Evolutionary conservation across 2,888 invertebrate species (phyloP).

Genomic region (Phasia obesa): DNA sequence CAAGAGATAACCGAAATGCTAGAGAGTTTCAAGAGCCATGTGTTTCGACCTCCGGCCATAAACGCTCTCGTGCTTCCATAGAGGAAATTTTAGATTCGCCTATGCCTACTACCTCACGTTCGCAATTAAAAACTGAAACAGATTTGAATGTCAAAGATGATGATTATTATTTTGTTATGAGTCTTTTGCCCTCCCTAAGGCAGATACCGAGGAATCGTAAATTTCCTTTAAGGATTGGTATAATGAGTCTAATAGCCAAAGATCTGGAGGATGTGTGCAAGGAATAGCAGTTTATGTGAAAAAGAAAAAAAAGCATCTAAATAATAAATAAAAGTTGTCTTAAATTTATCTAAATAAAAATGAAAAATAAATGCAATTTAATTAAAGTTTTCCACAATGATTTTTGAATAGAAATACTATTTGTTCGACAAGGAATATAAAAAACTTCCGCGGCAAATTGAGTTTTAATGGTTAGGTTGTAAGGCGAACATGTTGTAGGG

Average conservation of each 20-base stretch:
- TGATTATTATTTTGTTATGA: constrained; percentile 75
- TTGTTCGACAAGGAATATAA: too few relatives aligned
- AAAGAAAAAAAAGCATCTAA: background rate
- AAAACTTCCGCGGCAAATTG: too few relatives aligned
- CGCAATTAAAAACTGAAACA: constrained; percentile 34
- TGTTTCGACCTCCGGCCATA: constrained; percentile 58
- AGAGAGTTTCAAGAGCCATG: constrained; percentile 52
- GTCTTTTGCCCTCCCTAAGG: constrained; percentile 73
- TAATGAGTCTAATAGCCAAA: constrained; percentile 70
- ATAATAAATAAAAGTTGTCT: background rate
- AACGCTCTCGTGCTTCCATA: constrained; percentile 2
- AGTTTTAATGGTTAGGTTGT: too few relatives aligned
- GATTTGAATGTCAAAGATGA: constrained; percentile 71
- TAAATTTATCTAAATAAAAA: background rate
- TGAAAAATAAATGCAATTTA: too few relatives aligned
- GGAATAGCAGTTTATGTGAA: constrained; percentile 14
- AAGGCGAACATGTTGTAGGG: too few relatives aligned
- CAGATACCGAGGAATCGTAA: constrained; percentile 71
- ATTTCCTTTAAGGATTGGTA: constrained; percentile 70
- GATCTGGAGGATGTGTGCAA: constrained; percentile 65
- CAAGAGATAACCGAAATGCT: background rate
- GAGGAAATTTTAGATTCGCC: constrained; percentile 27
- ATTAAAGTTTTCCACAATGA: too few relatives aligned
- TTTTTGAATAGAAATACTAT: too few relatives aligned
- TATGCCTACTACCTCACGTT: background rate